phyloP scores from a whole-genome alignment of 2,113 vertebrate genomes.

The Siniperca knerii region DNA sequence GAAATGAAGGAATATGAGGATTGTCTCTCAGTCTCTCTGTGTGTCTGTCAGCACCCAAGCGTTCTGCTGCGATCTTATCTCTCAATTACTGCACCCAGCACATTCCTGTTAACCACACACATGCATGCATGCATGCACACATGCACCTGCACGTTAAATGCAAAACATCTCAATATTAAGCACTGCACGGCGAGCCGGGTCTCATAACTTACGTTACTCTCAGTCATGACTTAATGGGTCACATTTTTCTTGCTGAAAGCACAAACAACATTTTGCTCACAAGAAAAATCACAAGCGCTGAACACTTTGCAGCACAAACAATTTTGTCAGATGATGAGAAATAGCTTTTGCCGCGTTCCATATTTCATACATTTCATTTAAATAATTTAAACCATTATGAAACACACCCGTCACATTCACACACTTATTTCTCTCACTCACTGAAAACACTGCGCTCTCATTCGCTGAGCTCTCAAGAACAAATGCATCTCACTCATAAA shows the following conservation, averaged over 20 bases:
- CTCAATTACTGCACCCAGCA: slow-evolving; percentile 80
- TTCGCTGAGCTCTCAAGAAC: slow-evolving; percentile 27
- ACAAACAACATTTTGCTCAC: background rate
- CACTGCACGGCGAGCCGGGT: background rate
- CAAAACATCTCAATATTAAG: slow-evolving; percentile 66
- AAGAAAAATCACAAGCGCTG: slow-evolving; percentile 3
- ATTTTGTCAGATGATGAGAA: slow-evolving; percentile 35
- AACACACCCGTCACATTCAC: slow-evolving; percentile 35
- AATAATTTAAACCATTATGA: slow-evolving; percentile 28
- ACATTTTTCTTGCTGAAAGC: slow-evolving; percentile 29
- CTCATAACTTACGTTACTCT: slow-evolving; percentile 24
- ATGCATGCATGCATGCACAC: slow-evolving; percentile 63
- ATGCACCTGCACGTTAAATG: slow-evolving; percentile 65
- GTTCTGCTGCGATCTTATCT: slow-evolving; percentile 81
- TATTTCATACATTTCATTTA: slow-evolving; percentile 54
- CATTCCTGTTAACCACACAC: slow-evolving; percentile 82
- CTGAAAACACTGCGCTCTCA: background rate
- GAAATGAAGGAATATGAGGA: slow-evolving; percentile 57
- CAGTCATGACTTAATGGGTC: slow-evolving; percentile 19
- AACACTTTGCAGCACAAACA: slow-evolving; percentile 6
- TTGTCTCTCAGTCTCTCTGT: slow-evolving; percentile 58
- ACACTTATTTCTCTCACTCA: slow-evolving; percentile 56
- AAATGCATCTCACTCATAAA: slow-evolving; percentile 68
- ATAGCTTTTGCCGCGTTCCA: slow-evolving; percentile 18
- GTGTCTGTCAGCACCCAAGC: slow-evolving; percentile 78